Evolutionary conservation across 2,797 vertebrate species (phyloP), one percentile per base, ranked within the genome.

Genomic region (Heteromormyrus szaboi): DNA sequence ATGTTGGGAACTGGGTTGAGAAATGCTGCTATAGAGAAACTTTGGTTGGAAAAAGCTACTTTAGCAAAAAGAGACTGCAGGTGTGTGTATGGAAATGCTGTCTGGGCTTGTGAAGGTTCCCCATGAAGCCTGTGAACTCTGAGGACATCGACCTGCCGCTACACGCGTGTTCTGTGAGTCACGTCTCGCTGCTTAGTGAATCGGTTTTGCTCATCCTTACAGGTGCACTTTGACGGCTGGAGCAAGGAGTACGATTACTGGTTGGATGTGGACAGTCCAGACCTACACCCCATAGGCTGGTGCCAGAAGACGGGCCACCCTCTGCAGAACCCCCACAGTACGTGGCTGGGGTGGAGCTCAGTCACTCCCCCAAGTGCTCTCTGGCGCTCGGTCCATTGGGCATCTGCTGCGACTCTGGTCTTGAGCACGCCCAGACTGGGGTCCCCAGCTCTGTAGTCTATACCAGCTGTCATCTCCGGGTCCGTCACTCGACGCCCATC

Each of bases 201-300:
- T 29, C 17, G 4, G 17, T 3, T 29, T 29, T 25, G 83, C 68
- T 33, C 84, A 12, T 86, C 88, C 12, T 88, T 1, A 56, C 88
- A 98, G 97, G 92, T 98, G 53, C 97, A 97, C 93, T 98, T 98
- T 89, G 97, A 98, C 90, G 96, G 96, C 48, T 98, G 97, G 97
- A 97, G 93, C 91, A 91, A 53, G 62, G 95, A 96, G 68, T 98
- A 97, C 0, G 96, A 97, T 93, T 97, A 97, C 91, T 98, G 97
- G 97, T 91, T 97, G 56, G 97, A 98, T 91, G 96, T 96, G 0
- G 97, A 98, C 94, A 96, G 95, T 84, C 94, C 97, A 3, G 97
- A 98, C 62, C 91, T 98, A 89, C 97, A 98, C 88, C 97, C 97
- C 7, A 93, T 97, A 0, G 97, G 97, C 59, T 98, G 97, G 97